Conservation (phyloP, 1,140 invertebrate species). For the Panagrolaimus sp. region DNA sequence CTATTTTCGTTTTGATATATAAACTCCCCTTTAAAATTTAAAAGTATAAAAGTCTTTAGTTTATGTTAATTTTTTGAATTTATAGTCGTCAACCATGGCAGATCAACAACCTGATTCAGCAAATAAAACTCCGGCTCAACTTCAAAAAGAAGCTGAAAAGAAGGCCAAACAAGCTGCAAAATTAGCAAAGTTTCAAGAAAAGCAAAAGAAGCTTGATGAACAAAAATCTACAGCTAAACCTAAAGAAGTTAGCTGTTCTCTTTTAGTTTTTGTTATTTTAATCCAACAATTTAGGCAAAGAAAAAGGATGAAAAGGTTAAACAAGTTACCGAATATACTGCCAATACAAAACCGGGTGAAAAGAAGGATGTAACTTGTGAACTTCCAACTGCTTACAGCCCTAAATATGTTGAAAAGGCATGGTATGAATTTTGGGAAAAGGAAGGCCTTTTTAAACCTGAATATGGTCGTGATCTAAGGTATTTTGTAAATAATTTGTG, state of each 20-base stretch:
- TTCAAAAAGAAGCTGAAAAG: conserved; percentile 53
- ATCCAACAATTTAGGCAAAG: conserved; percentile 14
- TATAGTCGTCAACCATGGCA: neutral
- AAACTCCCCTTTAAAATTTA: no score
- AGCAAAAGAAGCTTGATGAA: conserved; percentile 48
- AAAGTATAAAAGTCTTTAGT: no score
- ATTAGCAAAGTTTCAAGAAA: conserved; percentile 56
- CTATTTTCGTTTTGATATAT: no score
- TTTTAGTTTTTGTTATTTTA: neutral
- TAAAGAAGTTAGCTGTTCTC: conserved; percentile 34
- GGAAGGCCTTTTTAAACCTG: conserved; percentile 7
- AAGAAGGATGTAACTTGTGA: conserved; percentile 8
- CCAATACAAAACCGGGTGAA: conserved; percentile 37
- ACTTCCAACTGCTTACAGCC: neutral
- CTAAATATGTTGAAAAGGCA: conserved; percentile 18
- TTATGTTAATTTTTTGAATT: no score
- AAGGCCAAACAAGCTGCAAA: conserved; percentile 54
- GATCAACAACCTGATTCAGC: neutral
- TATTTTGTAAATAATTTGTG: conserved; percentile 23
- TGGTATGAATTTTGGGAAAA: conserved; percentile 13
- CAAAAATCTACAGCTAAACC: conserved; percentile 34
- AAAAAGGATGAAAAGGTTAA: conserved; percentile 39
- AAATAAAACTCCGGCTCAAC: conserved; percentile 45
- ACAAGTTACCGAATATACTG: conserved; percentile 33
- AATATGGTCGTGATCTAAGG: conserved; percentile 1